Conservation (phyloP, 64 coral and sea anemone genomes). For the Montipora cactus region DNA sequence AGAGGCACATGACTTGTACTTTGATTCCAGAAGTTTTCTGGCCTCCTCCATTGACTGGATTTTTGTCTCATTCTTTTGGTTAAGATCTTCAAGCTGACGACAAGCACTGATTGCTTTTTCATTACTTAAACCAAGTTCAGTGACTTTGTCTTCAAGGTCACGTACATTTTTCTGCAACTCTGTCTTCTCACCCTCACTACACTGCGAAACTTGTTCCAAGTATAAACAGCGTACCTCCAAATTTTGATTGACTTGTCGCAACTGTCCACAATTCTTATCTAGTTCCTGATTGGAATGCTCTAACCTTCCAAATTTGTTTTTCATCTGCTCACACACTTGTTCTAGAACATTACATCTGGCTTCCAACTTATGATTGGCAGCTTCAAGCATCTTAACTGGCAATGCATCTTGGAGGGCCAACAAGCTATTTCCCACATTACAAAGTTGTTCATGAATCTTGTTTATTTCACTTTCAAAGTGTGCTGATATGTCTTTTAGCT, state of each 20-base stretch:
- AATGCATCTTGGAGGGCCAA: slow-evolving; percentile 79
- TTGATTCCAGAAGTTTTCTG: slow-evolving; percentile 64
- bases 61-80: slow-evolving; percentile 73
- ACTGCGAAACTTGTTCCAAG: slow-evolving; percentile 63
- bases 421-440: slow-evolving; percentile 61
- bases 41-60: slow-evolving; percentile 65
- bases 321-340: slow-evolving; percentile 82
- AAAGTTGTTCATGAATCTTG: slow-evolving; percentile 62
- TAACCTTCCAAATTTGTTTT: slow-evolving; percentile 76
- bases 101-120: slow-evolving; percentile 61
- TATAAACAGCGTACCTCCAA: slow-evolving; percentile 87
- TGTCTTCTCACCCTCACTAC: slow-evolving; percentile 43
- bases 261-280: slow-evolving; percentile 64
- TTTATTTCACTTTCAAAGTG: slow-evolving; percentile 79
- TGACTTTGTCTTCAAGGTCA: slow-evolving; percentile 62
- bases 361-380: slow-evolving; percentile 83
- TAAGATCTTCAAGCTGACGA: slow-evolving; percentile 76
- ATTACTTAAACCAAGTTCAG: slow-evolving; percentile 60
- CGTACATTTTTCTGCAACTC: slow-evolving; percentile 51
- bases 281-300: slow-evolving; percentile 78
- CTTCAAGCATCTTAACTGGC: slow-evolving; percentile 87
- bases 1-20: slow-evolving; percentile 74
- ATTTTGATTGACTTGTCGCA: slow-evolving; percentile 80
- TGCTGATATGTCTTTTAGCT: slow-evolving; percentile 66
- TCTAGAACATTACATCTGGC: slow-evolving; percentile 83